Base-by-base conservation (phyloP, 1,140 invertebrate species). In the Lamellibrachia luymesi region DNA sequence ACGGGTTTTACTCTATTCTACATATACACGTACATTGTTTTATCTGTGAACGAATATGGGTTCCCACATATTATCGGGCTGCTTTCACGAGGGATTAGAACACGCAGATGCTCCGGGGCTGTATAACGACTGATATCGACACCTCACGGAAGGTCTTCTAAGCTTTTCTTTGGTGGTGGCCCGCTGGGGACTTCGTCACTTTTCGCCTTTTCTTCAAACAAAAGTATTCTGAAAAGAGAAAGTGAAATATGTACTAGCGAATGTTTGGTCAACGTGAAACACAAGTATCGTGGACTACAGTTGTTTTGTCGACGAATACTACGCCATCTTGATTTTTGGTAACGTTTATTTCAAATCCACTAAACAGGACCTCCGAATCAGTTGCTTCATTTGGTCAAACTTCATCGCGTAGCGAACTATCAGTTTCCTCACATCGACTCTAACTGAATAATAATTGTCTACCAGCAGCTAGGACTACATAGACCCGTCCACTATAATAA, bases 171-270 rank as follows among this genome's bases (percentile, higher is more conserved):
- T 50, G 93, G 51, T 49, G 93, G 93, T 2, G 90, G 93, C 56
- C 93, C 93, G 93, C 92, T 93, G 10, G 91, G 90, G 25, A 50
- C 51, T 92, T 13, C 51, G 38, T 93, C 90, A 56, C 92, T 93
- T 91, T 51, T 90, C 90, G 91, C 51, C 52, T 80, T 92, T 50
- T 93, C 93, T 80, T 93, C 93, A 50, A 93, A 93, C 51, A 93
- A 22, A n/a, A 93, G 91, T 51, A 93, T 93, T 50, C 93, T 93
- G 49, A 91, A 93, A 93, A 90, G 91, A 92, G 50, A 90, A 51
- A 49, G 64, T 80, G 25, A 8, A 80, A 80, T 80, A 80, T 80
- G 25, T 80, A 80, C 64, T 22, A 10, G 7, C 64, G 64, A 22
- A 80, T 2, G 64, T 80, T 80, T 4, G 64, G 25, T 80, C 2